These are phyloP conservation scores for Oscheius sp. DNA, from an alignment of 2,888 invertebrate genomes.

Conservation along the genomic window DNA sequence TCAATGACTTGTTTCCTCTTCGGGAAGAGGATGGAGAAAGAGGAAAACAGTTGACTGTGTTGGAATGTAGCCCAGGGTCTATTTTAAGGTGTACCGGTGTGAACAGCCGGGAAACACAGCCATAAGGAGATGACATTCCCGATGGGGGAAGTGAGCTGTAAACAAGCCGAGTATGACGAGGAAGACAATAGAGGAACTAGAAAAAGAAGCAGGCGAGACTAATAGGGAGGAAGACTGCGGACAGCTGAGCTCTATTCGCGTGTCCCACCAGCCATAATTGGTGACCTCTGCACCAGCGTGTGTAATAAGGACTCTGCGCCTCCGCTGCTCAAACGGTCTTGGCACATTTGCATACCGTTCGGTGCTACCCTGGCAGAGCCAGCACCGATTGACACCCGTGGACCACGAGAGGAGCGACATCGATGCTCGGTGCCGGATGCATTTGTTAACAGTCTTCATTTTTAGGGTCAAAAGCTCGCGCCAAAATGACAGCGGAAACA, in stretches of 20 bases:
- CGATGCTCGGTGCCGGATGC: not conserved
- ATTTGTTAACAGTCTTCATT: conserved; percentile 11
- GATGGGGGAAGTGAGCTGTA: not conserved
- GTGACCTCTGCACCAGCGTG: conserved; percentile 4
- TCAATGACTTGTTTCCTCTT: conserved; percentile 1
- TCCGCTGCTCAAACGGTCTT: conserved; percentile 8
- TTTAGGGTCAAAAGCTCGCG: conserved; percentile 2
- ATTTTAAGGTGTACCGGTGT: conserved; percentile 3
- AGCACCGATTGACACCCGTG: conserved; percentile 23
- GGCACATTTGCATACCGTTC: conserved; percentile 31
- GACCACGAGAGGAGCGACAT: not conserved
- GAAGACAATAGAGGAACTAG: not conserved
- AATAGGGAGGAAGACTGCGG: not conserved
- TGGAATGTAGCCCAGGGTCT: not conserved
- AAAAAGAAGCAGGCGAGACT: not conserved
- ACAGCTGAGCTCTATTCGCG: not conserved
- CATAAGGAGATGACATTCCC: not conserved
- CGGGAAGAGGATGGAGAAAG: not conserved
- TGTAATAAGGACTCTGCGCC: conserved; percentile 31
- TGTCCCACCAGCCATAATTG: not conserved
- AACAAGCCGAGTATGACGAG: not conserved
- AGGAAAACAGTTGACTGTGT: not conserved
- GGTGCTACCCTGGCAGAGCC: conserved; percentile 10
- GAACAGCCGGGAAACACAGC: not conserved
- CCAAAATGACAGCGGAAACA: not conserved